Base-by-base conservation (phyloP, 2,888 invertebrate genomes). In the Girardia tigrina region DNA sequence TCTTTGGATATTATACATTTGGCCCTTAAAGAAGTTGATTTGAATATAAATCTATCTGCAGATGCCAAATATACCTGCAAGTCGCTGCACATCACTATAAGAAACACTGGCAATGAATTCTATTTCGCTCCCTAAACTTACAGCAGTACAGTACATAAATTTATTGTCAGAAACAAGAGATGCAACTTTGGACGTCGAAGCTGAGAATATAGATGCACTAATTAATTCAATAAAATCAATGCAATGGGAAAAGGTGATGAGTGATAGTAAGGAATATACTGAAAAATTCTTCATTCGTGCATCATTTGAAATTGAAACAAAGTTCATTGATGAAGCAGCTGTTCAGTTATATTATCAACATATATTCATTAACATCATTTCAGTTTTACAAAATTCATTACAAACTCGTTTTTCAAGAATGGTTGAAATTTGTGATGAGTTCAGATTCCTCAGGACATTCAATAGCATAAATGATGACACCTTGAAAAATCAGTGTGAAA, bases 71-170 rank as follows among this genome's bases (percentile, higher is more conserved):
- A 56, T 56, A 56, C 56, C n/a, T 56, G 8, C 4, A 8, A 56
- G 56, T 56, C 56, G 56, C n/a, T 56, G 56, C 56, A 56, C 56
- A 56, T 56, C n/a, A 23, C 8, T n/a, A 56, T 56, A 56, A 8
- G 56, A 56, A 56, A 56, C n/a, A 8, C 20, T 56, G n/a, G 56
- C 23, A n/a, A 56, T 56, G 56, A 56, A 56, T 56, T 56, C 23
- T 8, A 12, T 56, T 56, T 56, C 20, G 56, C 4, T 56, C n/a
- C 4, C 56, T 56, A 56, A 20, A 8, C 4, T 56, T 56, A 56
- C 56, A 56, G n/a, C 56, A 56, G 56, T 56, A 56, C 56, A 56
- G 56, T 56, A 56, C 56, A 56, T 23, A 56, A 56, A 4, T 4
- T 16, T 56, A 56, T 56, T 56, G 4, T n/a, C 23, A 8, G 56